phyloP scores from a whole-genome alignment of 1,140 invertebrate species.

The Eurosta solidaginis region DNA sequence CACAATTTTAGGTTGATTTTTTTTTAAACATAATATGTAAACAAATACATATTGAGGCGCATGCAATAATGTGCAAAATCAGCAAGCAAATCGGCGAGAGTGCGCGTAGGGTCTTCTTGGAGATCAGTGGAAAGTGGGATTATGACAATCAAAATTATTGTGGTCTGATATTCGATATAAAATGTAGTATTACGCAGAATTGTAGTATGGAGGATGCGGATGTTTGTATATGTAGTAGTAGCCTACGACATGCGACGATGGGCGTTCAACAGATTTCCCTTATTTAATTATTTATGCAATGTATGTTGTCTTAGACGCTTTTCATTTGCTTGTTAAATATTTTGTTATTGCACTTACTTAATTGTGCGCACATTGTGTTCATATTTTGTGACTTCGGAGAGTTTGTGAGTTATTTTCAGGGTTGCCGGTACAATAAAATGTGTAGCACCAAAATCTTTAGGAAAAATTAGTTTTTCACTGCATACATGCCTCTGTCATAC shows the following conservation, averaged over 20 bases:
- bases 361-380: background rate
- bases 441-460: too few relatives aligned
- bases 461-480: too few relatives aligned
- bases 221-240: too few relatives aligned
- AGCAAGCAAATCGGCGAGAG: background rate
- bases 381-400: background rate
- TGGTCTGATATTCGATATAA: background rate
- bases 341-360: background rate
- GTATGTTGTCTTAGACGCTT: background rate
- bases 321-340: too few relatives aligned
- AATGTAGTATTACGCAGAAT: background rate
- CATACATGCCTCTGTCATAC: too few relatives aligned
- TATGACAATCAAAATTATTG: background rate
- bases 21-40: background rate
- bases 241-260: background rate
- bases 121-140: background rate
- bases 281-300: conserved; percentile 7
- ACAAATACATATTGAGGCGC: background rate
- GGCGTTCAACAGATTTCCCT: background rate
- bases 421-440: too few relatives aligned
- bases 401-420: too few relatives aligned
- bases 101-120: background rate
- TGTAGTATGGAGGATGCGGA: background rate
- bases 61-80: background rate
- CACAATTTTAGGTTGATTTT: background rate